Evolutionary conservation across 2,888 invertebrate species (phyloP).

Genomic region (Drosophila lutescens): DNA sequence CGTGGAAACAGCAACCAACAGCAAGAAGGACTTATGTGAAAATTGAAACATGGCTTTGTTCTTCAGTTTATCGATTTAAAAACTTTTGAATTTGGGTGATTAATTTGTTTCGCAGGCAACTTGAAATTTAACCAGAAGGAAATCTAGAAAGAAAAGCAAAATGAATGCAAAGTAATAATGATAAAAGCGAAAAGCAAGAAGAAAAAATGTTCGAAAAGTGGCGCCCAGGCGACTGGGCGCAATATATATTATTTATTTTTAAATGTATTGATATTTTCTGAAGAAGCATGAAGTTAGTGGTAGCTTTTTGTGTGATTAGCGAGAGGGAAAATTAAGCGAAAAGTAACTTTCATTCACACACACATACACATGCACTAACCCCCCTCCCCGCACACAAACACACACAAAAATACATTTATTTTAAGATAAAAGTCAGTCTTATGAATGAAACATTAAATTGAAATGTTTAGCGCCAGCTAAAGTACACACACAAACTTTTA

Average conservation of each 20-base stretch:
- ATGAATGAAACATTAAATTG: slow-evolving; percentile 65
- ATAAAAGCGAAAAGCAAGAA: slow-evolving; percentile 23
- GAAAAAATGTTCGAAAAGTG: slow-evolving; percentile 20
- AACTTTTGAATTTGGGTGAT: slow-evolving; percentile 44
- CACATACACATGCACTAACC: slow-evolving; percentile 12
- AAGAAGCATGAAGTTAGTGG: slow-evolving; percentile 52
- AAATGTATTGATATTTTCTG: slow-evolving; percentile 67
- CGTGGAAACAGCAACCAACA: slow-evolving; percentile 11
- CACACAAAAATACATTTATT: slow-evolving; percentile 45
- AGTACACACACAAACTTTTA: slow-evolving; percentile 38
- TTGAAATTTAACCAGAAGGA: slow-evolving; percentile 3
- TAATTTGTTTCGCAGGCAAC: slow-evolving; percentile 51
- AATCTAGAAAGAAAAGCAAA: slow-evolving; percentile 1
- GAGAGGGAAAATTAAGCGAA: slow-evolving; percentile 23
- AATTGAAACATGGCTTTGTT: slow-evolving; percentile 41
- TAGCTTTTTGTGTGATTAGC: slow-evolving; percentile 46
- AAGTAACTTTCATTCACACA: slow-evolving; percentile 20
- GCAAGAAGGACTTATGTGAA: slow-evolving; percentile 3
- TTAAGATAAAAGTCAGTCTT: slow-evolving; percentile 66
- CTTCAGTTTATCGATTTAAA: slow-evolving; percentile 42
- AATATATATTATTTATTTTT: slow-evolving; percentile 72
- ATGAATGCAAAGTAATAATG: slow-evolving; percentile 1
- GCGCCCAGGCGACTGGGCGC: slow-evolving; percentile 20
- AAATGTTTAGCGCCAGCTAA: slow-evolving; percentile 65
- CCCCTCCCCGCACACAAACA: not conserved